Base-by-base conservation (phyloP, 2,797 vertebrate genomes). In the Oryzias sinensis region DNA sequence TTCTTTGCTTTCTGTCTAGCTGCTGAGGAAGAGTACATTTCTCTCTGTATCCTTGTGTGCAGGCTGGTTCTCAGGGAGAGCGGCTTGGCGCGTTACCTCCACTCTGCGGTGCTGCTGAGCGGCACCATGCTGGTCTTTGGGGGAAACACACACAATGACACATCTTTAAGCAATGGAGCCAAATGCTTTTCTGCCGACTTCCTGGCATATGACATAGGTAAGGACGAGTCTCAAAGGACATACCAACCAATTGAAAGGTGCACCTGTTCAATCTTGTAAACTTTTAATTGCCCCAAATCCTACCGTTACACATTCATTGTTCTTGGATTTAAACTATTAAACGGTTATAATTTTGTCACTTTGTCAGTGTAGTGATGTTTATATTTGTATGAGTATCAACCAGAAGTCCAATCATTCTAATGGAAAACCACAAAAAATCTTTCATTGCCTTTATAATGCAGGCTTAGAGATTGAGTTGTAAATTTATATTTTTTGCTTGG, bases 141-240 rank as follows among this genome's bases (percentile, higher is more conserved):
- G 43, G 96, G 96, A 54, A 98, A 98, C 83, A 97, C 96, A 33
- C 96, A 98, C 76, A 98, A 98, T 55, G 96, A 98, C 83, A 98
- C 96, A 29, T 96, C 96, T 25, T 80, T 97, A 53, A 98, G 96
- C 90, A 97, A 97, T 1, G 96, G 96, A 53, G 96, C 96, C 47
- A 97, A 98, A 80, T 96, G 95, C 76, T 97, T 96, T 64, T 97
- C 95, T 68, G 91, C 94, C 15, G 95, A 97, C 90, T 96, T 96
- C 83, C 90, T 96, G 63, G 92, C 94, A 9, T 96, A 96, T 62
- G 95, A 97, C 61, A 93, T 95, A 25, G 94, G 95, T 97, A 91
- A 74, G 93, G 88, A 48, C 43, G 20, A 14, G 48, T 40, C 5
- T 0, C 14, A 25, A 27, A 43, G 20, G 16, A 20, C 8, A 45